Evolutionary conservation across 2,888 invertebrate species (phyloP).

Genomic region (Ariolimax columbianus): DNA sequence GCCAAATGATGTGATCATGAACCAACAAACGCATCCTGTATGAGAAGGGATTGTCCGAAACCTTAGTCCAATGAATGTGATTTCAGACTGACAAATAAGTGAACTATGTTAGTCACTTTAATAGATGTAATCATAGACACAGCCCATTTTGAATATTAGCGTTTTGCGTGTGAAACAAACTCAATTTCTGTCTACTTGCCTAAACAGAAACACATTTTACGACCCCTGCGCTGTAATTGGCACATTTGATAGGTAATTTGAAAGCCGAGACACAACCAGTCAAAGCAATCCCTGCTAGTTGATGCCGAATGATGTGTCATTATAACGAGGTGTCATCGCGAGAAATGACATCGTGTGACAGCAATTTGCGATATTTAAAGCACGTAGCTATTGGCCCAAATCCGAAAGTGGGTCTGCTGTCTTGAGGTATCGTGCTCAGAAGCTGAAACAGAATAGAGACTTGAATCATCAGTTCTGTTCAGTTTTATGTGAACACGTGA

Average conservation of each 20-base stretch:
- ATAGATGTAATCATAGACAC: no score
- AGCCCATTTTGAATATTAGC: no score
- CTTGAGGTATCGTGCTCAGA: neutral
- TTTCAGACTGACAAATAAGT: no score
- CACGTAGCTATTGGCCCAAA: neutral
- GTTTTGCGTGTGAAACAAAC: no score
- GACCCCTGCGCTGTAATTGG: no score
- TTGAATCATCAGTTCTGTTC: neutral
- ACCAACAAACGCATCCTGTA: no score
- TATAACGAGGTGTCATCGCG: neutral
- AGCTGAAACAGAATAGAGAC: neutral
- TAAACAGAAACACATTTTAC: no score
- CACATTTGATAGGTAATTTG: neutral
- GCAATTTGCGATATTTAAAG: neutral
- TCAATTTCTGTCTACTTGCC: no score
- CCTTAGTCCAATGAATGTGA: no score
- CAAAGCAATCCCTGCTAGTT: neutral
- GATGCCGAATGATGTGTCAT: neutral
- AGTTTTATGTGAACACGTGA: constrained; percentile 3
- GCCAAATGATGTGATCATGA: no score
- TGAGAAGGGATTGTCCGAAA: no score
- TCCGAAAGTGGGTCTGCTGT: neutral
- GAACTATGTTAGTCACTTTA: no score
- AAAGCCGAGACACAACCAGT: neutral
- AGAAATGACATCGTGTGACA: neutral